Percentiles rank a stretch among this genome's conserved stretches.
These are phyloP conservation scores for Mormyrus proboscirostris DNA, from an alignment of 2,797 vertebrate species.

Conservation along the genomic window DNA sequence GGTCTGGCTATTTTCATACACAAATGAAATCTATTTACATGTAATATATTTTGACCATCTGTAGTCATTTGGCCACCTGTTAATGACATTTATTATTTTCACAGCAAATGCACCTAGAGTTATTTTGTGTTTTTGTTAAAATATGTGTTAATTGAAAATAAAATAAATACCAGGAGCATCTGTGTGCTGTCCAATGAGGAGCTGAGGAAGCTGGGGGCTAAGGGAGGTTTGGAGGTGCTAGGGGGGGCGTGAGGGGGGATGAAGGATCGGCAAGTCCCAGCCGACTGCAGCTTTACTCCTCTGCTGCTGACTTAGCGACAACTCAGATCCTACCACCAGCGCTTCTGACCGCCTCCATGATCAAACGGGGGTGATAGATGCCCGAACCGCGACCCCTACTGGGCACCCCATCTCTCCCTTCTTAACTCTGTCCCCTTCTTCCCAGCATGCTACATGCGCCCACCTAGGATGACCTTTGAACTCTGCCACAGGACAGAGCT, in stretches of 20 bases:
- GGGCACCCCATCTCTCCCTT: not conserved
- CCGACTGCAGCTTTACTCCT: not conserved
- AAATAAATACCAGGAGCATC: not conserved
- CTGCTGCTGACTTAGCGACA: not conserved
- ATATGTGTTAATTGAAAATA: not conserved
- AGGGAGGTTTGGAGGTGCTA: not conserved
- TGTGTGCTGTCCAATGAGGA: not conserved
- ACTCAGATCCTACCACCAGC: not conserved
- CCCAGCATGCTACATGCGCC: not conserved
- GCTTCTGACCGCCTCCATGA: not conserved
- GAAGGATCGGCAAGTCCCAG: not conserved
- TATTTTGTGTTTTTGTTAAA: not conserved
- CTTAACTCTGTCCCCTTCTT: not conserved
- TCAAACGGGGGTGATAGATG: not conserved
- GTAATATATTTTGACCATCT: not conserved
- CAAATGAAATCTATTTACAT: not conserved
- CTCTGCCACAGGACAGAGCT: not conserved
- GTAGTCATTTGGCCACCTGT: not conserved
- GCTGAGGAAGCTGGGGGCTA: not conserved
- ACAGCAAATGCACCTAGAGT: not conserved
- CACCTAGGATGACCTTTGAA: constrained; percentile 11
- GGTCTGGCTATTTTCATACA: constrained; percentile 3
- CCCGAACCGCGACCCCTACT: not conserved
- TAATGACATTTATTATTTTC: not conserved
- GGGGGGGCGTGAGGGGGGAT: not conserved